Conservation (phyloP, 2,797 vertebrate species). For the Phyllotis vaccarum region DNA sequence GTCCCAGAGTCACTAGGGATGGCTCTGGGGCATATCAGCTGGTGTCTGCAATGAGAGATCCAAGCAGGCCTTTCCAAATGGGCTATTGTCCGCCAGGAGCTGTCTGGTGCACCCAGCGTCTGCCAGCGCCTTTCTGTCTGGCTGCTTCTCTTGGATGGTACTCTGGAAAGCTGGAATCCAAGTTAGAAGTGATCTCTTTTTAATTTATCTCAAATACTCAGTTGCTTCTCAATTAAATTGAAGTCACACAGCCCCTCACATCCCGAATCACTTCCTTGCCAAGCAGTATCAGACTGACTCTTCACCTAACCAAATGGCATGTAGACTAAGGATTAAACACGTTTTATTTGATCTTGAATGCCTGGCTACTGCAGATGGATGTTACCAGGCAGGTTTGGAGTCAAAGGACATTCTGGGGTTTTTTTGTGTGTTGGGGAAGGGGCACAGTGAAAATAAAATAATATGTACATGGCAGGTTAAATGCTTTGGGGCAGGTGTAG, state of each 20-base stretch:
- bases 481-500: background rate
- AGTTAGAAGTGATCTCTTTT: slow-evolving; percentile 75
- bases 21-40: slow-evolving; percentile 71
- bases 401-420: background rate
- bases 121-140: slow-evolving; percentile 77
- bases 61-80: slow-evolving; percentile 72
- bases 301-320: background rate
- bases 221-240: slow-evolving; percentile 59
- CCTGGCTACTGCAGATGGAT: background rate
- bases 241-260: background rate
- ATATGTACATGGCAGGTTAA: background rate
- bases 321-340: background rate
- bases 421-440: background rate
- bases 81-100: slow-evolving; percentile 74
- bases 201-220: slow-evolving; percentile 71
- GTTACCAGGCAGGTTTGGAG: background rate
- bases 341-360: background rate
- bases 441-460: background rate
- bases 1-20: slow-evolving; percentile 74
- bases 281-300: background rate
- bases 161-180: slow-evolving; percentile 71
- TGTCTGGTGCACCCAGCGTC: slow-evolving; percentile 59
- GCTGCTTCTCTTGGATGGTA: slow-evolving; percentile 75
- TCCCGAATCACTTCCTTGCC: background rate
- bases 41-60: slow-evolving; percentile 74